Evolutionary conservation across 2,888 invertebrate species (phyloP), one percentile per base, ranked within the genome.

Genomic region (Emmelina monodactyla): DNA sequence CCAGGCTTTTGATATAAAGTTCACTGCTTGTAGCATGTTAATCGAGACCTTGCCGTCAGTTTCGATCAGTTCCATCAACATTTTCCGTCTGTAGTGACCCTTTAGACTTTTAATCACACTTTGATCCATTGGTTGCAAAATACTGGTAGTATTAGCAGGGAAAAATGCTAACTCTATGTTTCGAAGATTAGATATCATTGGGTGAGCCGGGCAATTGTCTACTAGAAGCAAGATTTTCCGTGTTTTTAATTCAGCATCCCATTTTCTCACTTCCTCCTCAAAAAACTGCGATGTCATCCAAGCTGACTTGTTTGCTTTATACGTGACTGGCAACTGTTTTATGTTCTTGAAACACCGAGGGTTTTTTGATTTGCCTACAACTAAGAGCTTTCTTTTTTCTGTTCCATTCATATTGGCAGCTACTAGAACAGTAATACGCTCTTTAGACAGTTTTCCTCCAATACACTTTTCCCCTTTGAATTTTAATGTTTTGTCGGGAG

Each of bases 301-400:
- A 34, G 53, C 50, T 43, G 45, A 46, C 31, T 45, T 42, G 34
- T 54, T 53, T 5, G 37, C 41, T 37, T 44, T 39, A 38, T 53
- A 42, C 45, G 47, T 44, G 1, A 47, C 49, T 37, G 54, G 54
- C 37, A 55, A 44, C 4, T 42, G 41, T 40, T 49, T 50, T 2
- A 54, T 45, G 42, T 52, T 50, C 38, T 53, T 54, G 15, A 62
- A 60, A 47, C 55, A 60, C 3, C 51, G 43, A 12, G 52, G 51
- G 10, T 53, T 51, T 46, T 46, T 43, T 19, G 49, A 45, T 49
- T 56, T 56, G 32, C 53, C 55, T 38, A 58, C 55, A 13, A 60
- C 47, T 11, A 63, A 28, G 1, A 52, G 44, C 37, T 52, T 52
- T 35, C 44, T 42, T 54, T 58, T 58, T 45, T 55, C 51, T 41